Conservation (phyloP, 2,888 invertebrate genomes). For the Brachynemurus nebulosus region DNA sequence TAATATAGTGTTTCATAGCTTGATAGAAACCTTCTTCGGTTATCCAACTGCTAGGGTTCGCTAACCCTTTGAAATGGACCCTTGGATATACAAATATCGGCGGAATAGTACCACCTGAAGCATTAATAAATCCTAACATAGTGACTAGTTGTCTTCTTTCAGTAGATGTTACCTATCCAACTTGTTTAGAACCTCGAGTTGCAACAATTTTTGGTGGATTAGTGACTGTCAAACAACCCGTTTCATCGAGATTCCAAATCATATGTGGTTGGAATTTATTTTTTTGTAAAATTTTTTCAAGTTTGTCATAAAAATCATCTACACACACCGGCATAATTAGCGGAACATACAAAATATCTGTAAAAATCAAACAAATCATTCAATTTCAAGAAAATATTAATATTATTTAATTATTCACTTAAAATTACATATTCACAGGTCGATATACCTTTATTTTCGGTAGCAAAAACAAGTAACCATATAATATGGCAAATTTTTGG, state of each 20-base stretch:
- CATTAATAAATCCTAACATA: neutral
- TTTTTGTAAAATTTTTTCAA: slow-evolving; percentile 10
- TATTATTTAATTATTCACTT: no score
- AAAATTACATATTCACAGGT: no score
- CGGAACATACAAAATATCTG: no score
- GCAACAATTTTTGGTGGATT: slow-evolving; percentile 16
- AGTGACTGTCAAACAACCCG: slow-evolving; percentile 14
- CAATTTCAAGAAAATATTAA: no score
- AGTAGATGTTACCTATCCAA: slow-evolving; percentile 13
- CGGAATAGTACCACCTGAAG: slow-evolving; percentile 1
- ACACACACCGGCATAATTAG: no score
- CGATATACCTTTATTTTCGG: no score
- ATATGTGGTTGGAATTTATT: slow-evolving; percentile 10
- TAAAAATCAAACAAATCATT: no score
- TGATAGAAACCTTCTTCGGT: no score
- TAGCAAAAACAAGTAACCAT: no score
- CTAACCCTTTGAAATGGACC: slow-evolving; percentile 9
- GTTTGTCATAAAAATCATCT: slow-evolving; percentile 16
- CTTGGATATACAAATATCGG: slow-evolving; percentile 4
- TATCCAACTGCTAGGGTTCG: slow-evolving; percentile 11
- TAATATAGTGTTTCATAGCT: no score
- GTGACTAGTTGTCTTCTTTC: no score
- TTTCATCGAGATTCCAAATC: neutral
- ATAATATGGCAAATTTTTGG: no score
- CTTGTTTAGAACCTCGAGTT: slow-evolving; percentile 11